Conservation (phyloP, 2,797 vertebrate genomes). For the Todus mexicanus region DNA sequence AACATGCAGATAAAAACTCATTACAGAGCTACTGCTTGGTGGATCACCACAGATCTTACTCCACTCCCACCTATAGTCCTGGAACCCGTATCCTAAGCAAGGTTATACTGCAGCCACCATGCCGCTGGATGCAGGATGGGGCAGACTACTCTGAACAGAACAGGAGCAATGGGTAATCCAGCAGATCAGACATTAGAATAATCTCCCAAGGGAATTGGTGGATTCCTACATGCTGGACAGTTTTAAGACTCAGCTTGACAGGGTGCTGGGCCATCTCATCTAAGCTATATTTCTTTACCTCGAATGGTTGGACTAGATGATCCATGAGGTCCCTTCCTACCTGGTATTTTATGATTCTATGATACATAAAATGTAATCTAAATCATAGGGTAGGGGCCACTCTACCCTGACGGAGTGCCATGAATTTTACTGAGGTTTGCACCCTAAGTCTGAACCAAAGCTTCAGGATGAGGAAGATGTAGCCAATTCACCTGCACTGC, state of each 20-base stretch:
- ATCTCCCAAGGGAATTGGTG: no score
- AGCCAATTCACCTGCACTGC: background rate
- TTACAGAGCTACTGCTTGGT: background rate
- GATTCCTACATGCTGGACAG: no score
- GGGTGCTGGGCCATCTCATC: no score
- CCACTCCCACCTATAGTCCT: background rate
- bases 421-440: background rate
- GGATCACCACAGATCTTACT: background rate
- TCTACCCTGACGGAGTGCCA: background rate
- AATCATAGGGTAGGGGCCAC: background rate
- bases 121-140: background rate
- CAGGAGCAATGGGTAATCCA: background rate
- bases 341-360: no score
- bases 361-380: background rate
- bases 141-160: background rate
- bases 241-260: no score
- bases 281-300: no score
- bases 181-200: no score
- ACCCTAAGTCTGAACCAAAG: background rate
- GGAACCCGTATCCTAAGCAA: rapidly evolving
- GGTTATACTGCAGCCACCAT: background rate
- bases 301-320: no score
- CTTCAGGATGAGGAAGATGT: background rate
- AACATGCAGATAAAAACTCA: background rate
- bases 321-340: no score